Conservation (phyloP, 2,888 invertebrate species). For the Mimas tiliae region DNA sequence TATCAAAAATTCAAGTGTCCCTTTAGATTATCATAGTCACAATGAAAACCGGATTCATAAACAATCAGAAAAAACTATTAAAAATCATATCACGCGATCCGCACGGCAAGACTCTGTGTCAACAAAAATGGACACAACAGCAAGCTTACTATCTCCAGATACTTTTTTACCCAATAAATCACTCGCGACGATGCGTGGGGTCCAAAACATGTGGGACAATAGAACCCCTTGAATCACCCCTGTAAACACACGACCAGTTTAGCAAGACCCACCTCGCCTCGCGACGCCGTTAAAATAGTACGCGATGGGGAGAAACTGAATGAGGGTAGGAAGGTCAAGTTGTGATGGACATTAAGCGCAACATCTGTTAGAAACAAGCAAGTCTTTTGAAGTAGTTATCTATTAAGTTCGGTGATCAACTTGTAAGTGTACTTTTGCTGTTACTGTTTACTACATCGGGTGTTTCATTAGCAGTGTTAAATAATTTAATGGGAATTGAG, state of each 20-base stretch:
- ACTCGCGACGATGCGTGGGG: slow-evolving; percentile 79
- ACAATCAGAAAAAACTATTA: slow-evolving; percentile 1
- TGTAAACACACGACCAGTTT: slow-evolving; percentile 43
- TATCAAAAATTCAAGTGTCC: neutral
- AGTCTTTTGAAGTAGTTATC: slow-evolving; percentile 69
- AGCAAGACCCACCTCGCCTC: slow-evolving; percentile 43
- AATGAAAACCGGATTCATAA: slow-evolving; percentile 2
- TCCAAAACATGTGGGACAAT: slow-evolving; percentile 73
- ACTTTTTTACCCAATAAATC: slow-evolving; percentile 66
- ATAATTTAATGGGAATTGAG: neutral
- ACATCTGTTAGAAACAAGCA: slow-evolving; percentile 66
- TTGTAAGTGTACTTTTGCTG: slow-evolving; percentile 41
- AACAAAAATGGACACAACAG: slow-evolving; percentile 23
- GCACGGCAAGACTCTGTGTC: neutral
- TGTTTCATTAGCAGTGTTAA: slow-evolving; percentile 19
- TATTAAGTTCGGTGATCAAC: slow-evolving; percentile 58
- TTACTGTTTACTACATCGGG: slow-evolving; percentile 37
- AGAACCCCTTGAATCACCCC: slow-evolving; percentile 60
- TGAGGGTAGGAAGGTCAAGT: slow-evolving; percentile 42
- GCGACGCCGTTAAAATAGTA: slow-evolving; percentile 8
- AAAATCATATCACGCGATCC: slow-evolving; percentile 11
- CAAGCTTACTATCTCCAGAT: slow-evolving; percentile 8
- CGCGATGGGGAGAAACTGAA: slow-evolving; percentile 32
- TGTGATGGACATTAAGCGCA: slow-evolving; percentile 48
- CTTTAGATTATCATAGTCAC: neutral